phyloP scores from a whole-genome alignment of 2,113 vertebrate genomes.

The Acinonyx jubatus region DNA sequence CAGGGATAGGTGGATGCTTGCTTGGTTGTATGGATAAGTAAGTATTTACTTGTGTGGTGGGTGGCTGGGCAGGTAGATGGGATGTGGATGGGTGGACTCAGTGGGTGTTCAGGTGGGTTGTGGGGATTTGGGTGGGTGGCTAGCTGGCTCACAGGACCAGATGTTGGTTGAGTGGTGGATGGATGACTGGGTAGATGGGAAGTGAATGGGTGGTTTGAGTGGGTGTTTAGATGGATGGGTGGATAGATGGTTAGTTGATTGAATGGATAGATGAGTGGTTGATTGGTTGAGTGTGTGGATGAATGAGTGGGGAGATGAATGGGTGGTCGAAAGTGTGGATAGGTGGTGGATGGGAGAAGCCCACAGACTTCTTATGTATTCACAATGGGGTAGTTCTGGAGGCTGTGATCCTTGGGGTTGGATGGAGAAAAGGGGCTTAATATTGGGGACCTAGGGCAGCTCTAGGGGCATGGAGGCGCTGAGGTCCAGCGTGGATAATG shows the following conservation, averaged over 20 bases:
- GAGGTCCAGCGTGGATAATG: neutral
- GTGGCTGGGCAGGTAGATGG: neutral
- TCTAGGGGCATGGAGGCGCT: neutral
- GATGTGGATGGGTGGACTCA: neutral
- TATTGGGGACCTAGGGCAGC: neutral
- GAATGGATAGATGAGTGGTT: neutral
- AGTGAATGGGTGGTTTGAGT: neutral
- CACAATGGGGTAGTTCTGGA: neutral
- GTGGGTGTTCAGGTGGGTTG: neutral
- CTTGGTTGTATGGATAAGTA: neutral
- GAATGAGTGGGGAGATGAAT: neutral
- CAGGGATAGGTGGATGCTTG: neutral
- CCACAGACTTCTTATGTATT: neutral
- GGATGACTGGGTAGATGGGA: neutral
- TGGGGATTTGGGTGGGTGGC: neutral
- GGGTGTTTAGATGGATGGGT: neutral
- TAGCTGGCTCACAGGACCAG: neutral
- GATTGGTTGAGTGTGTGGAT: neutral
- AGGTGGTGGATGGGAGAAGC: neutral
- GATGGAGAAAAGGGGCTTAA: neutral
- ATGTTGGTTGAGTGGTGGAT: neutral
- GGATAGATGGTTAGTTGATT: neutral
- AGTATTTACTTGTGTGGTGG: neutral
- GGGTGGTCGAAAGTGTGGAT: neutral
- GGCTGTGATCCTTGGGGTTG: neutral